Percentiles rank a stretch among this genome's conserved stretches.
Evolutionary conservation across 2,113 vertebrate genomes (phyloP).

Genomic region (Phrynocephalus versicolor): DNA sequence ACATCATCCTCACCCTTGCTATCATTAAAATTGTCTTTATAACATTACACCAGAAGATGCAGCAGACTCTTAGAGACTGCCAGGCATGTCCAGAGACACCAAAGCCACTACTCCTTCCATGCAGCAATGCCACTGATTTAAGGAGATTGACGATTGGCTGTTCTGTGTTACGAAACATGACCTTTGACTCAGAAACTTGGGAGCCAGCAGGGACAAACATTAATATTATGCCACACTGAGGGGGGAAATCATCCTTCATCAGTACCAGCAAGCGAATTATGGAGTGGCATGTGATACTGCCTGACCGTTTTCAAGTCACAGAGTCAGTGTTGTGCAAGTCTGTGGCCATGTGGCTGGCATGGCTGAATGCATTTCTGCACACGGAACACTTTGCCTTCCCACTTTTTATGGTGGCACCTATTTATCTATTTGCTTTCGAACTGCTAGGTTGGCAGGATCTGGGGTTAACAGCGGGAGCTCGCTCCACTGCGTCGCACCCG

Average conservation of each 20-base stretch:
- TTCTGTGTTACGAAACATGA: conserved; percentile 87
- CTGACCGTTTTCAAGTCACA: too few relatives aligned
- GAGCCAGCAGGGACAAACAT: conserved; percentile 85
- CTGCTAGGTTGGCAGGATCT: too few relatives aligned
- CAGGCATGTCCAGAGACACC: conserved; percentile 39
- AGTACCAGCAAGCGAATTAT: conserved; percentile 66
- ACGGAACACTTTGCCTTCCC: too few relatives aligned
- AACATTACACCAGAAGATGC: background rate
- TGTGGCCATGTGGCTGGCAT: too few relatives aligned
- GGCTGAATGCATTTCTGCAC: too few relatives aligned
- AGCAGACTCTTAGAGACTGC: conserved; percentile 40
- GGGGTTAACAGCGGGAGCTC: too few relatives aligned
- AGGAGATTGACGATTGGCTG: conserved; percentile 93
- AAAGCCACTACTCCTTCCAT: conserved; percentile 74
- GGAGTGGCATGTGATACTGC: conserved; percentile 59
- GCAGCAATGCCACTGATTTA: conserved; percentile 97
- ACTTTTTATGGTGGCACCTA: too few relatives aligned
- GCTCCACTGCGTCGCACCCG: too few relatives aligned
- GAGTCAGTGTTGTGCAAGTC: too few relatives aligned
- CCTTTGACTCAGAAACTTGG: conserved; percentile 89
- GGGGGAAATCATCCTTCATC: conserved; percentile 62
- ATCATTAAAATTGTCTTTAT: background rate
- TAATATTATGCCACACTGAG: conserved; percentile 86
- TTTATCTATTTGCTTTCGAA: too few relatives aligned
- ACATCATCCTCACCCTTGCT: background rate